These are phyloP conservation scores for Synergus umbraculus DNA, from an alignment of 2,888 invertebrate genomes.

Conservation along the genomic window DNA sequence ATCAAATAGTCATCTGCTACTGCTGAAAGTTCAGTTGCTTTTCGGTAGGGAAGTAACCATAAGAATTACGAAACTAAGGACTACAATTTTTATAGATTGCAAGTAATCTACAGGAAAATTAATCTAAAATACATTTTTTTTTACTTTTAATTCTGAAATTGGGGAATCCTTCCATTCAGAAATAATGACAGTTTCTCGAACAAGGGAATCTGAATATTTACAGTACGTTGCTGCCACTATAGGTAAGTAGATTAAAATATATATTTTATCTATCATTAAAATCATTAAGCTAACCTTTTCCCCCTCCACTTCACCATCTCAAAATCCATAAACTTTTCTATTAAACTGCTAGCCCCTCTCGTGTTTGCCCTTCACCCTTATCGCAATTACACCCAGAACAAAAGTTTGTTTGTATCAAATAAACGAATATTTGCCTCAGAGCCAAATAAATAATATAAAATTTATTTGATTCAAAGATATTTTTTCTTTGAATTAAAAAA, in stretches of 20 bases:
- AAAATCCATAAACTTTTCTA: no score
- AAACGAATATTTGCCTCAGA: no score
- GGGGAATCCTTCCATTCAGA: not conserved
- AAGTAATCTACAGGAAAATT: not conserved
- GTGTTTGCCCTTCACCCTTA: no score
- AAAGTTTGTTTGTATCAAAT: no score
- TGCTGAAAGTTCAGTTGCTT: not conserved
- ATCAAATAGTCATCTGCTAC: not conserved
- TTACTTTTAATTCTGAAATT: not conserved
- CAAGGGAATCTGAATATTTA: not conserved
- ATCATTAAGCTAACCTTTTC: no score
- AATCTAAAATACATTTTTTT: not conserved
- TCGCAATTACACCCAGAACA: no score
- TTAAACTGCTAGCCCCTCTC: no score
- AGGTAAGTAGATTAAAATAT: not conserved
- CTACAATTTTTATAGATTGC: not conserved
- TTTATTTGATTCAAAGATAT: no score
- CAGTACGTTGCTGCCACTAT: constrained; percentile 5
- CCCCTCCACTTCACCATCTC: no score
- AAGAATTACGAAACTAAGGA: not conserved
- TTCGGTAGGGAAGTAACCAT: not conserved
- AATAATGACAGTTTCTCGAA: not conserved
- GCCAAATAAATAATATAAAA: no score
- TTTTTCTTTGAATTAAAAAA: no score
- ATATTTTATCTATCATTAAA: no score